phyloP scores from a whole-genome alignment of 2,113 vertebrate genomes.

The Ahaetulla prasina region DNA sequence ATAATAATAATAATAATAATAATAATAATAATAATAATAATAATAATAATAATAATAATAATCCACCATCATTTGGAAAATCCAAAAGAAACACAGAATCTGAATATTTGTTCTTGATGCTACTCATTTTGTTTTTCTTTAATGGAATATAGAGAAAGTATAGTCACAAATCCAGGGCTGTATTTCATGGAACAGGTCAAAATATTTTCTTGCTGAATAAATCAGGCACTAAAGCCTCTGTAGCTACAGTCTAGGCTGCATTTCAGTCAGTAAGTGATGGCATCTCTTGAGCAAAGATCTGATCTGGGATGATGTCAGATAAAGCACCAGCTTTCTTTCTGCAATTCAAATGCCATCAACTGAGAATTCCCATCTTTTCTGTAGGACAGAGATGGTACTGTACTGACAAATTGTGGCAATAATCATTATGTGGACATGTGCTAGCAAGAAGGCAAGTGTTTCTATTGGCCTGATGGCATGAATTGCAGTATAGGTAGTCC shows the following conservation, averaged over 20 bases:
- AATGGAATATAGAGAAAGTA: not conserved
- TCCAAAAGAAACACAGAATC: not conserved
- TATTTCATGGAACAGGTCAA: not conserved
- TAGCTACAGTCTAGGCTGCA: not conserved
- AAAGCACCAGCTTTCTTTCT: not conserved
- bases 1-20: too few species aligned
- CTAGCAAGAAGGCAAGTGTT: not conserved
- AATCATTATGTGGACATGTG: not conserved
- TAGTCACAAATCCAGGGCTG: not conserved
- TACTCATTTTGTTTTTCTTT: slow-evolving; percentile 30
- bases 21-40: too few species aligned
- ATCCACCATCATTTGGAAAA: not conserved
- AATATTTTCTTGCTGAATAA: not conserved
- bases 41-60: too few species aligned
- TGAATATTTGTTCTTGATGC: not conserved
- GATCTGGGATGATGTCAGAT: not conserved
- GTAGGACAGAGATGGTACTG: not conserved
- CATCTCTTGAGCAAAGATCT: not conserved
- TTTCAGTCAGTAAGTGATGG: not conserved
- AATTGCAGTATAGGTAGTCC: not conserved
- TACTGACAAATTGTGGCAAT: not conserved
- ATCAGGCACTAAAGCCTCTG: not conserved
- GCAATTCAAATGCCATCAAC: not conserved
- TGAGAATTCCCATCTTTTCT: not conserved
- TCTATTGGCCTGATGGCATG: not conserved